Conservation (phyloP, 2,888 invertebrate genomes). For the Idaea dimidiata region DNA sequence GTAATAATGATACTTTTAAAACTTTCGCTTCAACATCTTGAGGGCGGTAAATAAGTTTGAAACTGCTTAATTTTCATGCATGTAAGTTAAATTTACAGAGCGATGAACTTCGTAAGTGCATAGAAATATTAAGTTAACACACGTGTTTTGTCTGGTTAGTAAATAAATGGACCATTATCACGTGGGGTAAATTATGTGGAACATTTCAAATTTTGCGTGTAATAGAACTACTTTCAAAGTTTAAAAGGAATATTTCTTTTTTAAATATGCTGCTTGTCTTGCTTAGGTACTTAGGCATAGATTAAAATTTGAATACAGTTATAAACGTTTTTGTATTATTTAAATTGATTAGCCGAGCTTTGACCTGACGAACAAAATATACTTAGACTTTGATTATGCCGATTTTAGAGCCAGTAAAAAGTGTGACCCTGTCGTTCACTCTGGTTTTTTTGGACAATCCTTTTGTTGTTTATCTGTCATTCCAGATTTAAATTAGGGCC, state of each 20-base stretch:
- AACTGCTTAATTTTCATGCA: slow-evolving; percentile 27
- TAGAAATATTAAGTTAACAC: not conserved
- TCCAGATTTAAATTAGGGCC: too few species aligned
- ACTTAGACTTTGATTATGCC: too few species aligned
- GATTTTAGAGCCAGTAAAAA: too few species aligned
- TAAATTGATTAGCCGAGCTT: too few species aligned
- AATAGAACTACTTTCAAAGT: not conserved
- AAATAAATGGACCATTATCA: not conserved
- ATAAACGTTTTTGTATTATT: too few species aligned
- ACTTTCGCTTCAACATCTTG: slow-evolving; percentile 34
- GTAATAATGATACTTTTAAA: slow-evolving; percentile 42
- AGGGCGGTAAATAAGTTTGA: slow-evolving; percentile 27
- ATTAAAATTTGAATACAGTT: too few species aligned
- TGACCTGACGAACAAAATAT: too few species aligned
- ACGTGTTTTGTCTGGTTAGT: not conserved
- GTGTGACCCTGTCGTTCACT: too few species aligned
- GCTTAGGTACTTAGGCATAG: not conserved
- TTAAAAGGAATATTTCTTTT: not conserved
- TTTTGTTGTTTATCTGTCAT: too few species aligned
- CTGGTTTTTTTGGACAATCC: too few species aligned
- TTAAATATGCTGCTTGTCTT: not conserved
- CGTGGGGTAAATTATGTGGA: not conserved
- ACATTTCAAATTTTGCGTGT: not conserved
- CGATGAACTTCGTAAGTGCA: slow-evolving; percentile 17
- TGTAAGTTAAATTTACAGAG: slow-evolving; percentile 13